Conservation (phyloP, 2,113 vertebrate species). For the Dolichotis patagonum region DNA sequence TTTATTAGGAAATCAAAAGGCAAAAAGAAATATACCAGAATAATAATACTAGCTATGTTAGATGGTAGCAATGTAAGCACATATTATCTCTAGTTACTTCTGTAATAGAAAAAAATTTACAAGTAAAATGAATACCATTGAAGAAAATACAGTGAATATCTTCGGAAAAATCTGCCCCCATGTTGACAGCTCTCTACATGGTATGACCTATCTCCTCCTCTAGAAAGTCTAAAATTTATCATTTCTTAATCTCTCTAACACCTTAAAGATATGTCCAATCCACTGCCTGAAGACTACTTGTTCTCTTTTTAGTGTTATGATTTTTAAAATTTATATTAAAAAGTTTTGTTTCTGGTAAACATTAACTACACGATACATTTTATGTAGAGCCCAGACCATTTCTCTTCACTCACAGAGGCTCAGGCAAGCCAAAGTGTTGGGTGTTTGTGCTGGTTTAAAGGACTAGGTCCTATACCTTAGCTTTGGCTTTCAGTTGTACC, state of each 20-base stretch:
- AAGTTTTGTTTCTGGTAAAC: not conserved
- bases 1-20: constrained; percentile 28
- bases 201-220: not conserved
- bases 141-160: constrained; percentile 35
- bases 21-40: constrained; percentile 31
- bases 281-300: not conserved
- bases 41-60: constrained; percentile 10
- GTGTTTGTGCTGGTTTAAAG: not conserved
- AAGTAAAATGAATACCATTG: not conserved
- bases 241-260: not conserved
- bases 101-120: constrained; percentile 25
- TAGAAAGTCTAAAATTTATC: constrained; percentile 4
- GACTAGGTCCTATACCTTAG: not conserved
- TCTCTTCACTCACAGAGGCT: not conserved
- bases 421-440: not conserved
- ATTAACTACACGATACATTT: not conserved
- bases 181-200: not conserved
- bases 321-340: not conserved
- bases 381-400: not conserved
- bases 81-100: constrained; percentile 43
- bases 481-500: not conserved
- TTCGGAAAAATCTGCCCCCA: not conserved
- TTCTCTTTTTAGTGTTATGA: not conserved
- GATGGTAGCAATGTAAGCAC: not conserved
- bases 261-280: not conserved